A percentile compares a stretch with the other conserved stretches of the same genome.
Conservation (phyloP, 1,140 invertebrate genomes). For the Achatina immaculata region DNA sequence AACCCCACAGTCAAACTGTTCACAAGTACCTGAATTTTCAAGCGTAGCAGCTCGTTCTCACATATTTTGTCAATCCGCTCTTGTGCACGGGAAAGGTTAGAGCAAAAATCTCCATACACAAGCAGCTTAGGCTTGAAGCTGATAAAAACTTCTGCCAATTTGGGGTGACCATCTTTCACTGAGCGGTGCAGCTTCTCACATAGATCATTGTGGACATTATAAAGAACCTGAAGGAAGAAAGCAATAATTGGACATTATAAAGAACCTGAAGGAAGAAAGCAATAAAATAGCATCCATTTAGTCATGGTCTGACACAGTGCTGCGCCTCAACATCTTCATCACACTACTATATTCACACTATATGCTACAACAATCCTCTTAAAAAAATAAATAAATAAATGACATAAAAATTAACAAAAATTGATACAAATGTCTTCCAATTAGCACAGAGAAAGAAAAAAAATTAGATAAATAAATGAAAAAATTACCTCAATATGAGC, state of each 20-base stretch:
- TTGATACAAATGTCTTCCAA: too few relatives aligned
- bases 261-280: neutral
- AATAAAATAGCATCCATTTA: neutral
- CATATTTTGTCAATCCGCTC: constrained; percentile 82
- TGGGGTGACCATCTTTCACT: constrained; percentile 72
- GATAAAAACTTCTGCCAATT: constrained; percentile 77
- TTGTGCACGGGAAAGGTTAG: constrained; percentile 88
- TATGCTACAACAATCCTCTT: too few relatives aligned
- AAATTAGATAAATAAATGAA: neutral
- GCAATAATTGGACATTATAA: constrained; percentile 26
- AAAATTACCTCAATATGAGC: constrained; percentile 85
- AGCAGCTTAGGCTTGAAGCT: constrained; percentile 91
- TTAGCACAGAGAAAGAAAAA: too few relatives aligned
- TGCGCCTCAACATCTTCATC: too few relatives aligned
- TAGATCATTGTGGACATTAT: constrained; percentile 88
- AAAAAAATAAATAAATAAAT: too few relatives aligned
- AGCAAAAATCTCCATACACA: constrained; percentile 95
- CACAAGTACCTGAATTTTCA: constrained; percentile 75
- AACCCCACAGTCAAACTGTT: too few relatives aligned
- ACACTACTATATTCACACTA: too few relatives aligned
- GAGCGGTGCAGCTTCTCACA: constrained; percentile 84
- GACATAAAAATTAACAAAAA: too few relatives aligned
- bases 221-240: constrained; percentile 78
- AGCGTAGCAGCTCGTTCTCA: constrained; percentile 75
- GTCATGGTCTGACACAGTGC: too few relatives aligned